A percentile compares a stretch with the other conserved stretches of the same genome.
Conservation (phyloP, 2,888 invertebrate genomes). For the Meteorus colon region DNA sequence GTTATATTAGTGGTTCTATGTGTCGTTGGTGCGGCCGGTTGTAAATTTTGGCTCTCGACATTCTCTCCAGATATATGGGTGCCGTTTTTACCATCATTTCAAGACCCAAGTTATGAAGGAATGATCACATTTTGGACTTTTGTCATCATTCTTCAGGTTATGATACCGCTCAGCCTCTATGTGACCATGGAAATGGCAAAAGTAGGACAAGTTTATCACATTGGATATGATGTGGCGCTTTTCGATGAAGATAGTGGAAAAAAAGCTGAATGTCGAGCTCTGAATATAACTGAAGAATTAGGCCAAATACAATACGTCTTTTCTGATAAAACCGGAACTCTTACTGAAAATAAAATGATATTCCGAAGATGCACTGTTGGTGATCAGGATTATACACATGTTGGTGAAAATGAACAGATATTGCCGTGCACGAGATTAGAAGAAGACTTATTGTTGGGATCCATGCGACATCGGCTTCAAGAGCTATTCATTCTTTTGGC, state of each 20-base stretch:
- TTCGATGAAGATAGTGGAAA: slow-evolving; percentile 90
- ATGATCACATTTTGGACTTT: slow-evolving; percentile 95
- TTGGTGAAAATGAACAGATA: slow-evolving; percentile 80
- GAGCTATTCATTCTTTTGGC: slow-evolving; percentile 94
- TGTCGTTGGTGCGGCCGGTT: slow-evolving; percentile 92
- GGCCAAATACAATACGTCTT: slow-evolving; percentile 97
- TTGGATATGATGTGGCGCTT: slow-evolving; percentile 91
- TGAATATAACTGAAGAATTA: slow-evolving; percentile 97
- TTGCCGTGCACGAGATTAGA: slow-evolving; percentile 74
- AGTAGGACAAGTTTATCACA: slow-evolving; percentile 95
- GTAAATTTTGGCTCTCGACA: slow-evolving; percentile 87
- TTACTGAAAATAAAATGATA: slow-evolving; percentile 98
- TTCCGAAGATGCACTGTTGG: slow-evolving; percentile 93
- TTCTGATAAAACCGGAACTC: slow-evolving; percentile 97
- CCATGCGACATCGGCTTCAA: slow-evolving; percentile 80
- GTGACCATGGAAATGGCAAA: slow-evolving; percentile 98
- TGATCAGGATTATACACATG: slow-evolving; percentile 92
- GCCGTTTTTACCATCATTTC: slow-evolving; percentile 80
- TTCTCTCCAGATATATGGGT: slow-evolving; percentile 74
- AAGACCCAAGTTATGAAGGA: slow-evolving; percentile 82
- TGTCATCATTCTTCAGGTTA: slow-evolving; percentile 95
- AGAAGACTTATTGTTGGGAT: slow-evolving; percentile 77
- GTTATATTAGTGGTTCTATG: slow-evolving; percentile 92
- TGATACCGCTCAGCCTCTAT: slow-evolving; percentile 97
- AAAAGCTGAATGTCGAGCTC: slow-evolving; percentile 90